phyloP scores from a whole-genome alignment of 2,113 vertebrate species.

The Sinocyclocheilus grahami region DNA sequence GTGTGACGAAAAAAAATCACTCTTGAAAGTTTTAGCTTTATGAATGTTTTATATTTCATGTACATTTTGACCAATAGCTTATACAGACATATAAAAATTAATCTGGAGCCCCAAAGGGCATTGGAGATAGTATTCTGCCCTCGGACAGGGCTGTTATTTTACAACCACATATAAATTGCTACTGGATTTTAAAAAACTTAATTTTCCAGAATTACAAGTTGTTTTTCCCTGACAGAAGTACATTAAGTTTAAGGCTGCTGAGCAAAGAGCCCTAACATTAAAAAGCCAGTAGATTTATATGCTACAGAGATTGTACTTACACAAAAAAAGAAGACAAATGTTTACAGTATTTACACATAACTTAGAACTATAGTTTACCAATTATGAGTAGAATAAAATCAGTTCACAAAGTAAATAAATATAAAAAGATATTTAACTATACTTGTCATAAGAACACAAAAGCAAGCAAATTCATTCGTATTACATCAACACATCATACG shows the following conservation, averaged over 20 bases:
- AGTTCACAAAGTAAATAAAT: conserved; percentile 79
- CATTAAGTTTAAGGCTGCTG: conserved; percentile 70
- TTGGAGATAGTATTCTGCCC: conserved; percentile 69
- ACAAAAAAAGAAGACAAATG: conserved; percentile 61
- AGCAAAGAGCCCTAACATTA: conserved; percentile 66
- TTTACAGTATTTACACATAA: conserved; percentile 79
- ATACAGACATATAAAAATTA: conserved; percentile 78
- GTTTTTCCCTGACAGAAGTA: conserved; percentile 40
- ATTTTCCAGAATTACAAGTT: conserved; percentile 11
- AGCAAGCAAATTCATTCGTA: conserved; percentile 71
- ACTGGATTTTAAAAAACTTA: conserved; percentile 45
- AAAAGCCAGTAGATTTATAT: conserved; percentile 62
- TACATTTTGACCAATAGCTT: conserved; percentile 74
- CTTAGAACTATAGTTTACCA: conserved; percentile 73
- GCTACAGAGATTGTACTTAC: conserved; percentile 69
- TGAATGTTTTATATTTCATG: conserved; percentile 73
- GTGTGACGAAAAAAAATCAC: neutral
- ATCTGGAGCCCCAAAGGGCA: conserved; percentile 67
- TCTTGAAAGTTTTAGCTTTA: conserved; percentile 56
- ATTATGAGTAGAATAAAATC: conserved; percentile 71
- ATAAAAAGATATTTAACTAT: conserved; percentile 65
- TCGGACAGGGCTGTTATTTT: conserved; percentile 66
- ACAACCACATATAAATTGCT: conserved; percentile 78
- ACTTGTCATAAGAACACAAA: conserved; percentile 66
- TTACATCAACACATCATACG: conserved; percentile 64